Percentiles rank a stretch among this genome's conserved stretches.
Conservation (phyloP, 2,797 vertebrate species). For the Emys orbicularis region DNA sequence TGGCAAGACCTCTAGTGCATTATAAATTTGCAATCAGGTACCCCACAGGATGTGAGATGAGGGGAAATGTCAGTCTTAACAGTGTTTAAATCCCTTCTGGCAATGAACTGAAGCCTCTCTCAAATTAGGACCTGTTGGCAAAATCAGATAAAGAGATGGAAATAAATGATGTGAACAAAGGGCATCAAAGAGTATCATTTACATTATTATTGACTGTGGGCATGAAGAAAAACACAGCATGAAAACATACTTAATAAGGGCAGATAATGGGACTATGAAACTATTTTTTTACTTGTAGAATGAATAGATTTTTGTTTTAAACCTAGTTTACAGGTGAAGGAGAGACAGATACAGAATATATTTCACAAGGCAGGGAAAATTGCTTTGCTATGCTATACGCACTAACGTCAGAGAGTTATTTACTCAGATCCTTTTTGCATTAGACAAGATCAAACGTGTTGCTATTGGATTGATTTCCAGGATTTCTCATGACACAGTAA, state of each 20-base stretch:
- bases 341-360: background rate
- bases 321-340: conserved; percentile 21
- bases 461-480: background rate
- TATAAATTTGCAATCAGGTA: conserved; percentile 71
- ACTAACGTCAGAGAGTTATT: background rate
- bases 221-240: conserved; percentile 50
- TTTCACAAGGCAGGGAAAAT: conserved; percentile 22
- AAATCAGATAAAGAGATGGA: conserved; percentile 75
- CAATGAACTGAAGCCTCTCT: conserved; percentile 70
- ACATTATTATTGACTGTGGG: conserved; percentile 75
- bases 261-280: conserved; percentile 58
- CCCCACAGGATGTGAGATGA: conserved; percentile 75
- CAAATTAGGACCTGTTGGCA: conserved; percentile 78
- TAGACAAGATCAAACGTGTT: conserved; percentile 3
- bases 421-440: background rate
- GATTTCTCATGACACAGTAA: background rate
- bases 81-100: conserved; percentile 77
- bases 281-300: conserved; percentile 14
- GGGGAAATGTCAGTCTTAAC: conserved; percentile 78
- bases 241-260: conserved; percentile 68
- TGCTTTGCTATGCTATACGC: conserved; percentile 2
- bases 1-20: conserved; percentile 75
- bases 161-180: conserved; percentile 71
- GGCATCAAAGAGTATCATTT: conserved; percentile 72
- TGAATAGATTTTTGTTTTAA: conserved; percentile 45